Conservation (phyloP, 2,888 invertebrate genomes). For the Lomographa bimaculata region DNA sequence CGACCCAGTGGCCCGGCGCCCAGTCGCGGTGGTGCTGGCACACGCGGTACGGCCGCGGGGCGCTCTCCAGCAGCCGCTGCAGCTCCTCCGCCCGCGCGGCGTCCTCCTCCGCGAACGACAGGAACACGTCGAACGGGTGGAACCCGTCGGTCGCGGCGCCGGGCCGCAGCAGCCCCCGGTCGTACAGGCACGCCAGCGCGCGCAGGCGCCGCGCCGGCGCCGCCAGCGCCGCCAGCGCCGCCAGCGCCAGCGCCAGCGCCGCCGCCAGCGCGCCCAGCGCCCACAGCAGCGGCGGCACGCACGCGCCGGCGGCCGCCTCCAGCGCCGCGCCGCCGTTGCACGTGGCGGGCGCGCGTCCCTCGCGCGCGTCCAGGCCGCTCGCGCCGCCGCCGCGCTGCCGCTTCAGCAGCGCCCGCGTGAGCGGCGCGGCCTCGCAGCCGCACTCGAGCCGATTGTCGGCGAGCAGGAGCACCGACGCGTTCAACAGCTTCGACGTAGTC, state of each 20-base stretch:
- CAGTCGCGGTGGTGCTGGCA: slow-evolving; percentile 90
- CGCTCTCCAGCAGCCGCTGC: slow-evolving; percentile 85
- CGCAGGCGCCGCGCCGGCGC: slow-evolving; percentile 28
- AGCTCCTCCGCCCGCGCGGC: slow-evolving; percentile 87
- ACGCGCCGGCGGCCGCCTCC: not conserved
- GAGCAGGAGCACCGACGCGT: slow-evolving; percentile 2
- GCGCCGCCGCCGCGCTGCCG: slow-evolving; percentile 3
- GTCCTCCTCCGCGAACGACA: slow-evolving; percentile 91
- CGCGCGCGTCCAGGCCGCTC: slow-evolving; percentile 6
- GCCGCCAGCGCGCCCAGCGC: slow-evolving; percentile 11
- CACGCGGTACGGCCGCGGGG: slow-evolving; percentile 73
- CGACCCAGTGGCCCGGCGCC: slow-evolving; percentile 76
- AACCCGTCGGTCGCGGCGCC: slow-evolving; percentile 28
- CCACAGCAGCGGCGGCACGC: slow-evolving; percentile 9
- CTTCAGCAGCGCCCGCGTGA: slow-evolving; percentile 9
- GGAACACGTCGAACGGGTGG: slow-evolving; percentile 88
- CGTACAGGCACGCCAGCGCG: slow-evolving; percentile 32
- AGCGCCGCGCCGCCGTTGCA: no score
- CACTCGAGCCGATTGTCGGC: not conserved
- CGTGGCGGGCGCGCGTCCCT: no score
- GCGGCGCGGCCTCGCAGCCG: slow-evolving; percentile 3
- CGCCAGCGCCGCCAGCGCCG: slow-evolving; percentile 18
- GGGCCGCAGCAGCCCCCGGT: slow-evolving; percentile 30
- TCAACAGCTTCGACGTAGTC: no score
- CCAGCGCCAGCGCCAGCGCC: slow-evolving; percentile 6